Evolutionary conservation across 2,113 vertebrate species (phyloP).

Genomic region (Polypterus senegalus): DNA sequence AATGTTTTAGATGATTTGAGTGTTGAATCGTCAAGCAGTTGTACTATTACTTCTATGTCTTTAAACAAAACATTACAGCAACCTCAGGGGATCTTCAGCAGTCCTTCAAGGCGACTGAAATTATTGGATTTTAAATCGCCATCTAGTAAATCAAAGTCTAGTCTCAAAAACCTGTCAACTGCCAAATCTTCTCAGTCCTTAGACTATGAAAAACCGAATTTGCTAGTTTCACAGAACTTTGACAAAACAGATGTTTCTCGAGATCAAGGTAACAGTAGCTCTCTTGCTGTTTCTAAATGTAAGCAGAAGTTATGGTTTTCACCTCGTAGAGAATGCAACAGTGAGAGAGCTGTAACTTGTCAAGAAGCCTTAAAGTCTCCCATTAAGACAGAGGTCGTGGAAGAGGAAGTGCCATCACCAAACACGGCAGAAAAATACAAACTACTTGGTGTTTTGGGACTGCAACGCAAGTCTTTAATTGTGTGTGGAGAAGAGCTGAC

Average conservation of each 20-base stretch:
- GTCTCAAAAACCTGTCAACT: slow-evolving; percentile 21
- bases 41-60: neutral
- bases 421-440: slow-evolving; percentile 58
- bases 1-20: slow-evolving; percentile 10
- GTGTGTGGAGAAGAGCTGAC: slow-evolving; percentile 51
- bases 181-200: slow-evolving; percentile 29
- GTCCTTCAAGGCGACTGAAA: slow-evolving; percentile 52
- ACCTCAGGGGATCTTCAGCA: slow-evolving; percentile 30
- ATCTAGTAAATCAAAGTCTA: slow-evolving; percentile 39
- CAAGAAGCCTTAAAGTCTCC: slow-evolving; percentile 1
- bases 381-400: slow-evolving; percentile 15
- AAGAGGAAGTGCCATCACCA: slow-evolving; percentile 49
- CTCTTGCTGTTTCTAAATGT: neutral
- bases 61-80: neutral
- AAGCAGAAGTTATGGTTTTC: slow-evolving; percentile 2
- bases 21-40: neutral
- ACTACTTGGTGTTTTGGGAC: slow-evolving; percentile 56
- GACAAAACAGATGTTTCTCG: slow-evolving; percentile 1
- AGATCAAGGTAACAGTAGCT: neutral
- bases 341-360: neutral
- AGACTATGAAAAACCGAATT: slow-evolving; percentile 29
- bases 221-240: slow-evolving; percentile 38
- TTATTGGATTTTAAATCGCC: slow-evolving; percentile 64
- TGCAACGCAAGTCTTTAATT: slow-evolving; percentile 53
- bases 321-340: neutral